Evolutionary conservation across 2,113 vertebrate genomes (phyloP).

Genomic region (Petroica traversi): DNA sequence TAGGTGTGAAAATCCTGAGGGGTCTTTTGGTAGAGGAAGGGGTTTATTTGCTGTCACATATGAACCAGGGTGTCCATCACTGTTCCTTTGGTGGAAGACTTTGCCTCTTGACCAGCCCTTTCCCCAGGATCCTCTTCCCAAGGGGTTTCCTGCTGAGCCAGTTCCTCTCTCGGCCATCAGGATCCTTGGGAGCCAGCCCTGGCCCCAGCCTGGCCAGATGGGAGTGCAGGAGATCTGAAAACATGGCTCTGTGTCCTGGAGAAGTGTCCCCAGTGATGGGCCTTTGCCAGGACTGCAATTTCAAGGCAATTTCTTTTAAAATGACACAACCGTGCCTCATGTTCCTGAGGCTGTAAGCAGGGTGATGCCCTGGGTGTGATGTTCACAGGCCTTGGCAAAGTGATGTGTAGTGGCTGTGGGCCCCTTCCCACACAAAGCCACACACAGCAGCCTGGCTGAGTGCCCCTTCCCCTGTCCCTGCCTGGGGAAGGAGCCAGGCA

Average conservation of each 20-base stretch:
- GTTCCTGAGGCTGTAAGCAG: not conserved
- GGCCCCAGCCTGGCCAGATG: not conserved
- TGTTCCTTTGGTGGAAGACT: not conserved
- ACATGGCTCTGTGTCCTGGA: fast-evolving
- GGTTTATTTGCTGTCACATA: not conserved
- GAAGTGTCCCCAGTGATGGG: fast-evolving
- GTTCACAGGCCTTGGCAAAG: not conserved
- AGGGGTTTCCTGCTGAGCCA: not conserved
- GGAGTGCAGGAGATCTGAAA: not conserved
- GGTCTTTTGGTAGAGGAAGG: not conserved
- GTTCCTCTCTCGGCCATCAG: not conserved
- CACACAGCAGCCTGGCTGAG: not conserved
- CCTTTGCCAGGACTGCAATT: not conserved
- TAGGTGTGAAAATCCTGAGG: not conserved
- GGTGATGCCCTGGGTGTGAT: not conserved
- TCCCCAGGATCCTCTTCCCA: not conserved
- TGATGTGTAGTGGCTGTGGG: not conserved
- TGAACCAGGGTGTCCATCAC: not conserved
- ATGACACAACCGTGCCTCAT: not conserved
- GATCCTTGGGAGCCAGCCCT: not conserved
- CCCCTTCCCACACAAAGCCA: not conserved
- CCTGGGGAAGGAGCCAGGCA: not conserved
- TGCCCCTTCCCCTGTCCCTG: not conserved
- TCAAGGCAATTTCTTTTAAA: not conserved
- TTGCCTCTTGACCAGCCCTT: not conserved